phyloP scores from a whole-genome alignment of 2,888 invertebrate genomes.

The Aplocera efformata region DNA sequence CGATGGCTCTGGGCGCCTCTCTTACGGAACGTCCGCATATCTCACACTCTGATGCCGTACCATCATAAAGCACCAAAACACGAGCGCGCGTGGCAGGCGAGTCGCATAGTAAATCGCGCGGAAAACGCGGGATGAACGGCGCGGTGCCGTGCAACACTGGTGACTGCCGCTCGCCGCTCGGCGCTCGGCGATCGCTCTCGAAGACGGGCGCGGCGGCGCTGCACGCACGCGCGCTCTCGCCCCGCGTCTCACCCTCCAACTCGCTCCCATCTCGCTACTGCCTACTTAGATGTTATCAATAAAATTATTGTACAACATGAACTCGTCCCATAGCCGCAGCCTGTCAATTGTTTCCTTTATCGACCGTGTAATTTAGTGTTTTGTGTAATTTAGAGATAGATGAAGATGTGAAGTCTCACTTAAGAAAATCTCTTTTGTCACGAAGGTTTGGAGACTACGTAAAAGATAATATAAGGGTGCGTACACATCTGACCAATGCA shows the following conservation, averaged over 20 bases:
- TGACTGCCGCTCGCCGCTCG: slow-evolving; percentile 51
- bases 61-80: slow-evolving; percentile 78
- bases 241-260: slow-evolving; percentile 36
- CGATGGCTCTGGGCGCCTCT: slow-evolving; percentile 55
- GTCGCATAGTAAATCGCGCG: slow-evolving; percentile 56
- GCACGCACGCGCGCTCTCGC: slow-evolving; percentile 58
- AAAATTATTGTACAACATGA: slow-evolving; percentile 73
- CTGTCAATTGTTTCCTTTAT: slow-evolving; percentile 50
- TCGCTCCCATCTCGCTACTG: slow-evolving; percentile 71
- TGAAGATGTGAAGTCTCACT: too few relatives aligned
- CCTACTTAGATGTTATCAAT: slow-evolving; percentile 78
- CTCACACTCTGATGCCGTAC: slow-evolving; percentile 73
- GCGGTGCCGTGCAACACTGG: slow-evolving; percentile 55
- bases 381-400: slow-evolving; percentile 12
- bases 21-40: slow-evolving; percentile 77
- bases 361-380: slow-evolving; percentile 42
- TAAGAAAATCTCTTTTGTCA: too few relatives aligned
- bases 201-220: slow-evolving; percentile 61
- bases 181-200: slow-evolving; percentile 40
- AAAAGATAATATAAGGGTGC: too few relatives aligned
- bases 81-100: slow-evolving; percentile 66
- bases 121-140: slow-evolving; percentile 30
- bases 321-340: slow-evolving; percentile 56
- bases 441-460: too few relatives aligned
- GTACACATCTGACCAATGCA: too few relatives aligned